Evolutionary conservation across 35 echinoderm and acorn worm species (phyloP).

Genomic region (Ophioderma brevispina): DNA sequence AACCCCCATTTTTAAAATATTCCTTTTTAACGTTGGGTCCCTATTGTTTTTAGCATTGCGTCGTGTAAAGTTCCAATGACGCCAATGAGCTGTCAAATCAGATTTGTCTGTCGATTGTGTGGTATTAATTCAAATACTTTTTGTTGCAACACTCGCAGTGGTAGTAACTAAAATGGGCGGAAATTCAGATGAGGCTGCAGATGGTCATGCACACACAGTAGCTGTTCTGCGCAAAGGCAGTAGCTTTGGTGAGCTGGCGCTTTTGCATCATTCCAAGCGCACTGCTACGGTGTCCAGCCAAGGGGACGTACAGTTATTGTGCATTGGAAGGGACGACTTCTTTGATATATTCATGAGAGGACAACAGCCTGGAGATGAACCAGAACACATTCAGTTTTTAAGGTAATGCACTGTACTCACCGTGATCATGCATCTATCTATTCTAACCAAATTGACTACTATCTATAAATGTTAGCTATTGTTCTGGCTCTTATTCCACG

Average conservation of each 20-base stretch:
- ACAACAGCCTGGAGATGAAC: slow-evolving; percentile 79
- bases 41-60: too few relatives aligned
- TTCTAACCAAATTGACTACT: not conserved
- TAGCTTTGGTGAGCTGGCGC: slow-evolving; percentile 85
- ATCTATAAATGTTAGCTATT: too few relatives aligned
- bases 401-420: slow-evolving; percentile 55
- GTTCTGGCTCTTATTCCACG: not conserved
- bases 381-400: slow-evolving; percentile 83
- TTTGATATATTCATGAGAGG: slow-evolving; percentile 97
- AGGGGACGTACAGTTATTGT: slow-evolving; percentile 74
- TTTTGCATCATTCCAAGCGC: slow-evolving; percentile 75
- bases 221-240: slow-evolving; percentile 88
- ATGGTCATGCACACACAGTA: slow-evolving; percentile 64
- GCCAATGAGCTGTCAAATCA: not conserved
- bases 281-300: slow-evolving; percentile 94
- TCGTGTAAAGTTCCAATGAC: too few relatives aligned
- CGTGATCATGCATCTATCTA: not conserved
- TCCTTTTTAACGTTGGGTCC: too few relatives aligned
- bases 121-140: not conserved
- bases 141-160: slow-evolving; percentile 20
- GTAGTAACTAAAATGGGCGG: slow-evolving; percentile 85
- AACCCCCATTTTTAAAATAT: too few relatives aligned
- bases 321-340: slow-evolving; percentile 92
- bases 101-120: not conserved
- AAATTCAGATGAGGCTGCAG: slow-evolving; percentile 59